Evolutionary conservation across 2,888 invertebrate species (phyloP).

Genomic region (Rhabditophanes sp.): DNA sequence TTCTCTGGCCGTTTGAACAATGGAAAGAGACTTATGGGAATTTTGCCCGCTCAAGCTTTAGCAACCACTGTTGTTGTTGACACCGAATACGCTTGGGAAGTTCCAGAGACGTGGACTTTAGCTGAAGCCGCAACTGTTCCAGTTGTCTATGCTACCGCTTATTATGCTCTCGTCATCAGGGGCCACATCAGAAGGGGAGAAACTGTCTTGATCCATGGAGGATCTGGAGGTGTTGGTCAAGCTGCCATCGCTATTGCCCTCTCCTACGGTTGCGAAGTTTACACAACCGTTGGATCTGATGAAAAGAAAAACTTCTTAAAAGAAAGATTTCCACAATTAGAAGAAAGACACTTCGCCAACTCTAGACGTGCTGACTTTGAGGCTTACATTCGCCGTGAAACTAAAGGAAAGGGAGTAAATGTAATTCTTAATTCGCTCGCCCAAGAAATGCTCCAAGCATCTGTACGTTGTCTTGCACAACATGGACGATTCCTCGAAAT

Average conservation of each 20-base stretch:
- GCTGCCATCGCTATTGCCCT: constrained; percentile 81
- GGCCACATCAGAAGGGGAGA: too few species aligned
- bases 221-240: constrained; percentile 74
- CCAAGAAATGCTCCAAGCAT: not conserved
- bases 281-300: constrained; percentile 54
- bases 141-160: constrained; percentile 48
- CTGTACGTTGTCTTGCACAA: not conserved
- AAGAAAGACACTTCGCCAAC: constrained; percentile 65
- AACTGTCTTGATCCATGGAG: constrained; percentile 49
- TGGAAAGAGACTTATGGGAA: constrained; percentile 71
- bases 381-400: constrained; percentile 59
- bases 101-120: constrained; percentile 46
- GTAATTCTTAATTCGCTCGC: not conserved
- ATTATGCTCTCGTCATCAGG: constrained; percentile 68
- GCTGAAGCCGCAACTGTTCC: constrained; percentile 52
- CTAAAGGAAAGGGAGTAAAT: not conserved
- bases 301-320: constrained; percentile 58
- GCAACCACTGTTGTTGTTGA: constrained; percentile 67
- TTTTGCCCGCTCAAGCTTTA: constrained; percentile 64
- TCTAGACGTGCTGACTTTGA: constrained; percentile 80
- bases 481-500: not conserved
- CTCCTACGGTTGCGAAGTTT: constrained; percentile 68
- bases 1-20: constrained; percentile 58
- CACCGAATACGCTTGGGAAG: constrained; percentile 52
- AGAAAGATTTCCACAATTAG: constrained; percentile 64